Base-by-base conservation (phyloP, 2,888 invertebrate species). In the Ichneumoninae sp. region DNA sequence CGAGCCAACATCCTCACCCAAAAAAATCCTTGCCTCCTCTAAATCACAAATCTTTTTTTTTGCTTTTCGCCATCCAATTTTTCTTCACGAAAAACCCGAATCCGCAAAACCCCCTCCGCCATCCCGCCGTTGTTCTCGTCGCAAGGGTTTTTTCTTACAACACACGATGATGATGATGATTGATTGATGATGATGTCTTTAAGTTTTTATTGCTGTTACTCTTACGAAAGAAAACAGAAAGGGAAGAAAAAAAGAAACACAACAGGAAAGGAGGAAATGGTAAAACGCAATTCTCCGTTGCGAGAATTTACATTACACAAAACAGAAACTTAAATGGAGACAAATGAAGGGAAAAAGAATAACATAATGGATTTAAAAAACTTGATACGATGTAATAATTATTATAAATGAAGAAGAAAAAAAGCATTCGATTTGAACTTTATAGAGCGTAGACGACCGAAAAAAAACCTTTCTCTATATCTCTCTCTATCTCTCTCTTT, bases 181-280 rank as follows among this genome's bases (percentile, higher is more conserved):
- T 13, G 44, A 22, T 22, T 19, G 54, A 54, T 54, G 52, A 52
- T 52, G 7, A 22, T 87, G 88, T 89, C 90, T 90, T 89, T 90
- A 90, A 90, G 90, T 91, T 92, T 91, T 91, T 89, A 91, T 91
- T 90, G 89, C 90, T 90, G 91, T 92, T 91, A 90, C 89, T 88
- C 88, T 80, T 82, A 79, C 47, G 74, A 75, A n/a, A 52, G 57
- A 57, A 71, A 22, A 72, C 52, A 52, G 33, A 10, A 36, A 26
- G 19, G 30, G 16, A 36, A 7, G n/a, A 62, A n/a, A 16, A 26
- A 30, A 30, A 33, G 62, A 70, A 54, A 70, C 70, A 52, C 33
- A 19, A 16, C 44, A 7, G 60, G 57, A n/a, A 71, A 26, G 57
- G 33, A 19, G 57, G 40, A 72, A 57, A 40, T 40, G 33, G 70